A percentile compares a stretch with the other conserved stretches of the same genome.
These are phyloP conservation scores for Aphodius sticticus DNA, from an alignment of 2,888 invertebrate genomes.

Conservation along the genomic window DNA sequence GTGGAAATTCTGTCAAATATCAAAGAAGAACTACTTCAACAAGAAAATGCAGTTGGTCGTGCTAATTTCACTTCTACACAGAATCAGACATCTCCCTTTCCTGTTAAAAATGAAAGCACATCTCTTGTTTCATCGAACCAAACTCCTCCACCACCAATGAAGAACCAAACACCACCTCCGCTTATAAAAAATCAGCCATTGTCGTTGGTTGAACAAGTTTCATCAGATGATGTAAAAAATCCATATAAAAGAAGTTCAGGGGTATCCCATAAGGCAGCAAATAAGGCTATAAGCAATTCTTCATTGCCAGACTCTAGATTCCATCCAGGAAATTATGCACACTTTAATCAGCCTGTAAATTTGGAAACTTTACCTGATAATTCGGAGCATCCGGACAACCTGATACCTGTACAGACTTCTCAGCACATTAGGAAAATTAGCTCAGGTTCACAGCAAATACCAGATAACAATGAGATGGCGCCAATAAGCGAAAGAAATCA, in stretches of 20 bases:
- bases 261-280: constrained; percentile 62
- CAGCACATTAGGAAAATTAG: neutral
- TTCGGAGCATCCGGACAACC: constrained; percentile 69
- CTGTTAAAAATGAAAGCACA: neutral
- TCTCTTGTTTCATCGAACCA: constrained; percentile 14
- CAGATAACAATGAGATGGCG: constrained; percentile 44
- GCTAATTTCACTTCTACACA: neutral
- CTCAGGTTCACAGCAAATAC: constrained; percentile 29
- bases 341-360: constrained; percentile 64
- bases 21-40: constrained; percentile 19
- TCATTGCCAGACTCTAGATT: neutral
- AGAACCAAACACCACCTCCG: constrained; percentile 49
- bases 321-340: neutral
- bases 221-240: constrained; percentile 49
- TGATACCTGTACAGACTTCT: constrained; percentile 32
- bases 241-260: constrained; percentile 52
- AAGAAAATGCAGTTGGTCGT: neutral
- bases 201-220: constrained; percentile 44
- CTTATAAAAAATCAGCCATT: constrained; percentile 37
- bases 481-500: constrained; percentile 77
- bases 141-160: neutral
- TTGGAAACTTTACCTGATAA: constrained; percentile 74
- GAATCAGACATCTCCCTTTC: neutral
- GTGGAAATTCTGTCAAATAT: constrained; percentile 36
- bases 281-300: constrained; percentile 37